These are phyloP conservation scores for Squalus acanthias DNA, from an alignment of 2,797 vertebrate species.

Conservation along the genomic window DNA sequence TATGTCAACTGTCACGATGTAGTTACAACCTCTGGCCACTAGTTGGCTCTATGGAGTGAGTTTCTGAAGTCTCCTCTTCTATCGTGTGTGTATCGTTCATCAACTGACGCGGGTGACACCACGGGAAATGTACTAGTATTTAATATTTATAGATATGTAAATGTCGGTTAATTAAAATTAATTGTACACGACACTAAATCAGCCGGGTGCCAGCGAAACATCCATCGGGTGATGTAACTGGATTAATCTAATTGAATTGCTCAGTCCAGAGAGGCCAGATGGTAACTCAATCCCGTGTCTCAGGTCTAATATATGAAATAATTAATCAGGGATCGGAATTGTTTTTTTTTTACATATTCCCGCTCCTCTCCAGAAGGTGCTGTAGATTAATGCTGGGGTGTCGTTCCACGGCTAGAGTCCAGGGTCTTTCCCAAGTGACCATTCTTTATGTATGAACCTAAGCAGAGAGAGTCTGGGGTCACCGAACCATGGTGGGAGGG, in stretches of 20 bases:
- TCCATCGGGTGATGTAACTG: neutral
- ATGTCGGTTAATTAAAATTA: neutral
- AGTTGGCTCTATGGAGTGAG: neutral
- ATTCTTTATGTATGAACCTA: neutral
- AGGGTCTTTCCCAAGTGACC: neutral
- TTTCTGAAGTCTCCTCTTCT: neutral
- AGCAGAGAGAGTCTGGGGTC: neutral
- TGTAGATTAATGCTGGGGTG: neutral
- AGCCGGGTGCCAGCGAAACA: neutral
- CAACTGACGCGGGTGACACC: neutral
- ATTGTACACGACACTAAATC: neutral
- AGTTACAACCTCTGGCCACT: neutral
- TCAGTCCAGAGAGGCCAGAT: neutral
- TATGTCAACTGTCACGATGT: neutral
- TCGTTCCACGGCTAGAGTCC: neutral
- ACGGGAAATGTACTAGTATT: neutral
- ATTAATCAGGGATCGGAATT: neutral
- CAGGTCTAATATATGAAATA: neutral
- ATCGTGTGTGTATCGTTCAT: neutral
- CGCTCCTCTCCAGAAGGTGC: neutral
- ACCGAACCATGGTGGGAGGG: too few species aligned
- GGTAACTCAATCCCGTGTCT: neutral
- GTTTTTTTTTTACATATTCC: neutral
- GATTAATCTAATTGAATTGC: slow-evolving; percentile 3
- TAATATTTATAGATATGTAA: slow-evolving; percentile 25